phyloP scores from a whole-genome alignment of 2,113 vertebrate genomes.

The Euleptes europaea region DNA sequence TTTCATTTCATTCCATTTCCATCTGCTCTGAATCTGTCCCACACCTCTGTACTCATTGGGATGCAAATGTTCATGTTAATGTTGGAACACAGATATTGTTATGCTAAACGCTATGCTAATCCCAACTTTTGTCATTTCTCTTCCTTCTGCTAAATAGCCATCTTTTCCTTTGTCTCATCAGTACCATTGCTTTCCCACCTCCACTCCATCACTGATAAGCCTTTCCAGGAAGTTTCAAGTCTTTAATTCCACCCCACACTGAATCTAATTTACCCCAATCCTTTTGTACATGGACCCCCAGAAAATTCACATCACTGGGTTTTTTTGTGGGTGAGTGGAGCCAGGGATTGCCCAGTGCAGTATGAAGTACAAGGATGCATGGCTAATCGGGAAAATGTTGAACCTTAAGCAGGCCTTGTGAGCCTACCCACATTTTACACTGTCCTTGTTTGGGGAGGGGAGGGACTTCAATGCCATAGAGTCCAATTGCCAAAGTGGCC shows the following conservation, averaged over 20 bases:
- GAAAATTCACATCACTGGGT: neutral
- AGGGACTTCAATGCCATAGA: no score
- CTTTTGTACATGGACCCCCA: neutral
- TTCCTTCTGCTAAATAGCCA: conserved; percentile 16
- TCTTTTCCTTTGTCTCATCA: conserved; percentile 36
- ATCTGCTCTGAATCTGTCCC: neutral
- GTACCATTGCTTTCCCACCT: conserved; percentile 18
- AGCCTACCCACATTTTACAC: no score
- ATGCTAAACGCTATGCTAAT: conserved; percentile 23
- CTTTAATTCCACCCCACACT: neutral
- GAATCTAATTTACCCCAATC: neutral
- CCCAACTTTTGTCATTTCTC: conserved; percentile 13
- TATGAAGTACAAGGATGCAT: neutral
- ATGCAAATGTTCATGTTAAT: conserved; percentile 41
- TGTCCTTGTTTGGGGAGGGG: no score
- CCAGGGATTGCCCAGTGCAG: neutral
- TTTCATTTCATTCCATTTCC: conserved; percentile 26
- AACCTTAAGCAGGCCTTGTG: no score
- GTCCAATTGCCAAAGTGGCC: no score
- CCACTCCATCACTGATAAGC: conserved; percentile 1
- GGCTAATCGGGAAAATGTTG: no score
- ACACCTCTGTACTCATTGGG: conserved; percentile 24
- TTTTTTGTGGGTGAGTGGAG: neutral
- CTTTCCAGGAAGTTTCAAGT: neutral
- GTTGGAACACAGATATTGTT: conserved; percentile 6